A percentile compares a stretch with the other conserved stretches of the same genome.
phyloP scores from a whole-genome alignment of 2,797 vertebrate species.

The Gymnopithys bicolor region DNA sequence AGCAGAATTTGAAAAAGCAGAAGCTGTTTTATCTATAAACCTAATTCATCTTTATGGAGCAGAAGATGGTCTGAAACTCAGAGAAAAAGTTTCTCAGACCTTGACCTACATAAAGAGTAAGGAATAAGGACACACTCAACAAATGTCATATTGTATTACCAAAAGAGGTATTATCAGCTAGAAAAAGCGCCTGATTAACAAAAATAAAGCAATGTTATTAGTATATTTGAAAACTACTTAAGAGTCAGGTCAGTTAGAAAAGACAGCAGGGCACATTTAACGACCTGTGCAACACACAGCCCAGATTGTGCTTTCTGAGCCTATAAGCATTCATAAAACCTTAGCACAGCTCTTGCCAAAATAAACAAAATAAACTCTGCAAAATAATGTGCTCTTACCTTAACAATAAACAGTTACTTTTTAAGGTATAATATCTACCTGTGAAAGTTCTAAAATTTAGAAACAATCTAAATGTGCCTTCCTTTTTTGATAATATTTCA shows the following conservation, averaged over 20 bases:
- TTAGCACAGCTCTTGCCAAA: background rate
- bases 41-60: background rate
- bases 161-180: background rate
- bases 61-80: conserved; percentile 16
- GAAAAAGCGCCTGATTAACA: background rate
- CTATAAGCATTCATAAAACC: background rate
- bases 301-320: background rate
- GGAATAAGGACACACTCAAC: background rate
- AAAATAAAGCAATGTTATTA: background rate
- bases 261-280: background rate
- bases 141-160: background rate
- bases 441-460: background rate
- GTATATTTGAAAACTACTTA: background rate
- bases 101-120: background rate
- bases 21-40: background rate
- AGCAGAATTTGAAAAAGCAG: conserved; percentile 32
- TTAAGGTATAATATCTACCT: background rate
- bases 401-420: background rate
- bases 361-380: background rate
- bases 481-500: background rate
- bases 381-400: background rate
- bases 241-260: background rate
- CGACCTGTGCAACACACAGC: background rate
- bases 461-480: background rate
- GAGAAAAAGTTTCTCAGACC: background rate